Percentiles rank a stretch among this genome's conserved stretches.
These are phyloP conservation scores for Temnothorax unifasciatus DNA, from an alignment of 2,888 invertebrate species.

Conservation along the genomic window DNA sequence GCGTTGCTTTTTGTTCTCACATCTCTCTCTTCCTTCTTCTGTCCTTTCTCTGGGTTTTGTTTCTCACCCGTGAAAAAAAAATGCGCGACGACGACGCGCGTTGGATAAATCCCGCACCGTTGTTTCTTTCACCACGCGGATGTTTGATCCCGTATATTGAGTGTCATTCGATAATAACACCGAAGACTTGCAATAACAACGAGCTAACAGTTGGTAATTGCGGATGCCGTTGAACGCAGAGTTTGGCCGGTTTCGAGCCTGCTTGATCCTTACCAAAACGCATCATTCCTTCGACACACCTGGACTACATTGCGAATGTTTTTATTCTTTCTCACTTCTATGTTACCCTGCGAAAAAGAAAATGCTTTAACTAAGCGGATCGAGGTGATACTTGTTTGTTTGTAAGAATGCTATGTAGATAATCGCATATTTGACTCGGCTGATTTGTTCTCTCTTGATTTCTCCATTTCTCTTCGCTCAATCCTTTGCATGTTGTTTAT, in stretches of 20 bases:
- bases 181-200: neutral
- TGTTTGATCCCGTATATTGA: constrained; percentile 24
- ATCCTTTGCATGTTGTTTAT: constrained; percentile 37
- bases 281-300: constrained; percentile 20
- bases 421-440: constrained; percentile 44
- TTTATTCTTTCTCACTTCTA: neutral
- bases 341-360: constrained; percentile 2
- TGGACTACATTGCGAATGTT: constrained; percentile 22
- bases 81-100: constrained; percentile 4
- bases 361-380: constrained; percentile 35
- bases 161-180: constrained; percentile 22
- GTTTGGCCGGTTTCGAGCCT: constrained; percentile 23
- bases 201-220: constrained; percentile 15
- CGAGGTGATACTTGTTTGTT: constrained; percentile 29
- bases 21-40: constrained; percentile 53
- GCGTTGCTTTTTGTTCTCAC: constrained; percentile 68
- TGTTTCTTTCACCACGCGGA: constrained; percentile 9
- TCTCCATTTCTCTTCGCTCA: constrained; percentile 53
- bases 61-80: constrained; percentile 29
- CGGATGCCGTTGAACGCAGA: constrained; percentile 27
- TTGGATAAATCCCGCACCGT: neutral
- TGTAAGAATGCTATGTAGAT: constrained; percentile 45
- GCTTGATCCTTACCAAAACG: constrained; percentile 33
- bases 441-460: constrained; percentile 64
- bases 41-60: constrained; percentile 50